Evolutionary conservation across 2,888 invertebrate genomes (phyloP), one percentile per base, ranked within the genome.

Genomic region (Eupeodes latifasciatus): DNA sequence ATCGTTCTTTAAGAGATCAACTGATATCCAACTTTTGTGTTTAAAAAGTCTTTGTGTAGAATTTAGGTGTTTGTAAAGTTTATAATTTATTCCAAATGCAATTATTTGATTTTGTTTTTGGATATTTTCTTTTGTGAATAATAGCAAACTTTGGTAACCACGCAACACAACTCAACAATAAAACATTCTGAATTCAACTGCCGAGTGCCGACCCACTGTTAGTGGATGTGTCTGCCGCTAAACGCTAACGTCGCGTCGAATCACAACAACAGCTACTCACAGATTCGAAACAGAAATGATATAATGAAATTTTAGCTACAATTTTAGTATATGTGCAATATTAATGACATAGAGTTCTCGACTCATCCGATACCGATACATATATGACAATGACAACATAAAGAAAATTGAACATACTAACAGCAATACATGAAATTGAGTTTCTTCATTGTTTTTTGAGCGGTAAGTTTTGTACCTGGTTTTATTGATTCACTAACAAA

Each of bases 121-220:
- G 75, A 59, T 81, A 69, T 59, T 61, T 75, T 57, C 79, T 89
- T 44, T 91, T 89, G 91, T 83, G 84, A 91, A 90, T 84, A 80
- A 62, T 72, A 81, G 81, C 53, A 72, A 71, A 49, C 55, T 66
- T 76, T 71, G 44, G 88, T 85, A 55, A 59, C 85, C 80, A 71
- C 62, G 90, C 82, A 81, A 90, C 91, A 92, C 93, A 92, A 92
- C 93, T 91, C 90, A 91, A 91, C 92, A 91, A 91, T 90, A 90
- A 90, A 92, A 92, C 93, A 91, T 91, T 90, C 90, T 86, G 89
- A 90, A 90, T 78, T 85, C 78, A 90, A 93, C 92, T 93, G 91
- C 44, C 69, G 75, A n/a, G 5, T 51, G 6, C 51, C 27, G 27
- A 27, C 27, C 27, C 2, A 27, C 27, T 27, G 27, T 27, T 2